Conservation (phyloP, 2,888 invertebrate genomes). For the Zonitis immaculata region DNA sequence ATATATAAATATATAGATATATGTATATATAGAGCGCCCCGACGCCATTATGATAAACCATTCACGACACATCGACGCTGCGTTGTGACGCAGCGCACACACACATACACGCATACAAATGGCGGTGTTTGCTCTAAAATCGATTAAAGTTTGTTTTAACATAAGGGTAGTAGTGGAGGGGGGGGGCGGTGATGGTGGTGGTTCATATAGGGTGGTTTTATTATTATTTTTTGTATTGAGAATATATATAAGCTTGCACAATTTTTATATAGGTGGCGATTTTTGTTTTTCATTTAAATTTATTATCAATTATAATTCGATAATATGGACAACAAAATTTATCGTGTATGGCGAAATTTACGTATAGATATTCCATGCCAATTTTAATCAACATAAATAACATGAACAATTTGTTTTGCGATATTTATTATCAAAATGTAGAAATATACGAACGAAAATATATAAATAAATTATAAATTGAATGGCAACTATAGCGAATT, state of each 20-base stretch:
- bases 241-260: constrained; percentile 28
- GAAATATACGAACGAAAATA: too few relatives aligned
- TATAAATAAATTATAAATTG: too few relatives aligned
- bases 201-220: neutral
- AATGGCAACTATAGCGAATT: too few relatives aligned
- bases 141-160: constrained; percentile 28
- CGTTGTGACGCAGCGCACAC: constrained; percentile 30
- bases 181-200: too few relatives aligned
- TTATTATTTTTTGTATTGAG: too few relatives aligned
- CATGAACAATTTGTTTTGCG: too few relatives aligned
- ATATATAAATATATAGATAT: too few relatives aligned
- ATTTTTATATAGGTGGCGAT: constrained; percentile 36
- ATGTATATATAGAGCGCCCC: too few relatives aligned
- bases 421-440: too few relatives aligned
- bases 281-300: too few relatives aligned
- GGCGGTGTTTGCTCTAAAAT: constrained; percentile 29
- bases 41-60: constrained; percentile 30
- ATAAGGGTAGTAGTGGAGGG: constrained; percentile 6
- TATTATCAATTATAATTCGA: neutral
- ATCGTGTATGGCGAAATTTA: neutral
- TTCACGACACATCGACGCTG: constrained; percentile 27
- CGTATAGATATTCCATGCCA: constrained; percentile 17
- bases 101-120: constrained; percentile 33
- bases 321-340: too few relatives aligned
- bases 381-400: constrained; percentile 22